phyloP scores from a whole-genome alignment of 2,888 invertebrate species.

The Tachina fera region DNA sequence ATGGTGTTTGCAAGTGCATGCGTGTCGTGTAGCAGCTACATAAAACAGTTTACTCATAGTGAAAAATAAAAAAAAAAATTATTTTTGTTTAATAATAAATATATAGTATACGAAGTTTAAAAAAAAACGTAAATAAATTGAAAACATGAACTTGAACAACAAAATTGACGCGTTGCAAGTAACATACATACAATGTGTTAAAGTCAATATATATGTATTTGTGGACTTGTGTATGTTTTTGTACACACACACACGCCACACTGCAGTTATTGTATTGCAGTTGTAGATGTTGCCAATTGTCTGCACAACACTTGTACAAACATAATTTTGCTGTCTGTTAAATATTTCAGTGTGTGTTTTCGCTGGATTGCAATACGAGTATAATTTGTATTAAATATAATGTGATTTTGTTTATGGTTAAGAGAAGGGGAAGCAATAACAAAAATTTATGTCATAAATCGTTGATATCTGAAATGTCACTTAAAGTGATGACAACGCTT shows the following conservation, averaged over 20 bases:
- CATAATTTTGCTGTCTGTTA: constrained; percentile 62
- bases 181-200: neutral
- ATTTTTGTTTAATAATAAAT: constrained; percentile 62
- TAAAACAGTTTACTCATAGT: constrained; percentile 32
- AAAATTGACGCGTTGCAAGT: constrained; percentile 70
- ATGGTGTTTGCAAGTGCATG: constrained; percentile 60
- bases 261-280: constrained; percentile 19
- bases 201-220: neutral
- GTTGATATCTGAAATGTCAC: no score
- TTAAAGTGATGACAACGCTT: no score
- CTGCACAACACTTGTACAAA: constrained; percentile 59
- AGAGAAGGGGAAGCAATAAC: no score
- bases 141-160: constrained; percentile 73
- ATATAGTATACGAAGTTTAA: constrained; percentile 56
- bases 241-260: constrained; percentile 29
- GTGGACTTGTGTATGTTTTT: neutral
- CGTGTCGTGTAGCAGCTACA: constrained; percentile 58
- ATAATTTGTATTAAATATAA: no score
- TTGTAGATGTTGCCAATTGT: constrained; percentile 36
- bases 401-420: no score
- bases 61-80: constrained; percentile 10
- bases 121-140: constrained; percentile 54
- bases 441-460: no score
- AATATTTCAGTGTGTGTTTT: constrained; percentile 38
- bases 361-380: neutral